Evolutionary conservation across 2,113 vertebrate species (phyloP).

Genomic region (Nannobrachium achirus): DNA sequence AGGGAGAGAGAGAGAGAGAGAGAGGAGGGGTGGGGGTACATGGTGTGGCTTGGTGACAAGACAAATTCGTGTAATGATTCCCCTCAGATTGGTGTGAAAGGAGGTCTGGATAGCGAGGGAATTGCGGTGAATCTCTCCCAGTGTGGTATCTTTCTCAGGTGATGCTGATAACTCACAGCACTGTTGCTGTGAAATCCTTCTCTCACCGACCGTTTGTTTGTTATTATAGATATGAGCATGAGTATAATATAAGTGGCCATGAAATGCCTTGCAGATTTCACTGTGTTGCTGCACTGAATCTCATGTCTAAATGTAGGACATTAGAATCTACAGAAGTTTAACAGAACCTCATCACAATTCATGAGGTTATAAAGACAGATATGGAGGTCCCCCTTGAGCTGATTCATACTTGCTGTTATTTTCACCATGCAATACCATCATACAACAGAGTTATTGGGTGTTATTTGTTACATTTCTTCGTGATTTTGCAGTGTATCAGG

Average conservation of each 20-base stretch:
- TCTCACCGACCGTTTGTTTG: background rate
- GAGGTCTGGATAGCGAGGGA: constrained; percentile 14
- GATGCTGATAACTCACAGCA: background rate
- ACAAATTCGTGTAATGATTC: constrained; percentile 1
- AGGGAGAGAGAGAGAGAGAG: background rate
- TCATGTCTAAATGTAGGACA: background rate
- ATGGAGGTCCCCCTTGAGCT: too few relatives aligned
- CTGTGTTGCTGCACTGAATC: background rate
- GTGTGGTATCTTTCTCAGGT: background rate
- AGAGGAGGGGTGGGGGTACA: background rate
- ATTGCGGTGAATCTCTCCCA: background rate
- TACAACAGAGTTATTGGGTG: too few relatives aligned
- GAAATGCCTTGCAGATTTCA: background rate
- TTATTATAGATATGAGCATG: background rate
- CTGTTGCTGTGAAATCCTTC: background rate
- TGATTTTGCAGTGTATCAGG: too few relatives aligned
- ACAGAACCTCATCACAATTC: too few relatives aligned
- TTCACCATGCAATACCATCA: too few relatives aligned
- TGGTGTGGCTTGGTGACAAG: background rate
- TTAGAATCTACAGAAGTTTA: too few relatives aligned
- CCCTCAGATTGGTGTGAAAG: background rate
- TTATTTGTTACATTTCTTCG: too few relatives aligned
- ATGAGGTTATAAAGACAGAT: too few relatives aligned
- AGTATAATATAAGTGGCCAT: background rate
- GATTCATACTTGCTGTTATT: too few relatives aligned